A percentile compares a stretch with the other conserved stretches of the same genome.
Conservation (phyloP, 2,113 vertebrate genomes). For the Indicator indicator region DNA sequence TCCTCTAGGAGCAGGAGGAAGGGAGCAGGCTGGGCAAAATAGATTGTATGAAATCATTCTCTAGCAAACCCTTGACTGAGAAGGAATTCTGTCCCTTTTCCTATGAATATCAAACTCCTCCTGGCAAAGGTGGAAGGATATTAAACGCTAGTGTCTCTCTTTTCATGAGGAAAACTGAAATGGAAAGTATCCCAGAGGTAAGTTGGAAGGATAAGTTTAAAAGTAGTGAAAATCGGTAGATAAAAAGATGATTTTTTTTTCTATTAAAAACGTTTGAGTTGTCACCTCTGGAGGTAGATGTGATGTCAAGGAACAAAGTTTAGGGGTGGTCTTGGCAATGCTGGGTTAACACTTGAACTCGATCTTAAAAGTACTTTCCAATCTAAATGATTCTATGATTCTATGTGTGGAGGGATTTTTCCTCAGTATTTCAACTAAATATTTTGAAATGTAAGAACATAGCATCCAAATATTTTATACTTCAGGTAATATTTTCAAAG, state of each 20-base stretch:
- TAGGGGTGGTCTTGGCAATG: too few species aligned
- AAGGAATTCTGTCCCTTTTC: neutral
- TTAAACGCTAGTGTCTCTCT: neutral
- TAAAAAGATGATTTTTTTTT: rapidly evolving
- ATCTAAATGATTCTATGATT: neutral
- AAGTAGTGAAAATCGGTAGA: neutral
- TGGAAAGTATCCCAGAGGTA: neutral
- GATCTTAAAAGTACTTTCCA: neutral
- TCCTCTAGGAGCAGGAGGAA: neutral
- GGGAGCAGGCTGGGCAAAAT: neutral
- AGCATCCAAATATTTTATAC: neutral
- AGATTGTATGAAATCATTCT: neutral
- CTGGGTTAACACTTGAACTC: too few species aligned
- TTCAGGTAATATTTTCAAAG: neutral
- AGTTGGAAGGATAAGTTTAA: neutral
- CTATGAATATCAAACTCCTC: neutral
- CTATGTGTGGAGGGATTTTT: neutral
- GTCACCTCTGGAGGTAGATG: too few species aligned
- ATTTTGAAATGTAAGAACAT: neutral
- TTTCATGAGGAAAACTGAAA: neutral
- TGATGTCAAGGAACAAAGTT: too few species aligned
- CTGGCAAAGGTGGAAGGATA: neutral
- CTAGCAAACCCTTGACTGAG: neutral
- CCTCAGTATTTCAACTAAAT: neutral
- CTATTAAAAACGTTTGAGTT: too few species aligned